Evolutionary conservation across 2,888 invertebrate genomes (phyloP), one percentile per base, ranked within the genome.

Genomic region (Glaucopsyche alexis): DNA sequence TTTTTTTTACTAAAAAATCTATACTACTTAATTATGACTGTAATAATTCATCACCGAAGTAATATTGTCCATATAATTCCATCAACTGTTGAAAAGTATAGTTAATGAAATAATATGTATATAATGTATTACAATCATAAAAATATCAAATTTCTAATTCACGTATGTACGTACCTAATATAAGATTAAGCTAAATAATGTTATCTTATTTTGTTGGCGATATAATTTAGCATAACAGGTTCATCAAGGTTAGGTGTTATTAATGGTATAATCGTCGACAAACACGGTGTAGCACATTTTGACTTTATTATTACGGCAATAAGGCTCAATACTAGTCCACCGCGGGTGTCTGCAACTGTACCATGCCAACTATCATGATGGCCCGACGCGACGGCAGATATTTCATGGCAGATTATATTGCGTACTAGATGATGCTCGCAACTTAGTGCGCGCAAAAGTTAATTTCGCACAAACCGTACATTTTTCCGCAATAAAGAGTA

Each of bases 181-280:
- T 66, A 49, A 65, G 47, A 72, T 49, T 66, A 47, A 40, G 72
- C 65, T 72, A 74, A 55, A 75, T 76, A 75, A 83, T 77, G 38
- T 72, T 64, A 77, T 83, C 81, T 85, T 87, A 87, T 87, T 86
- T 87, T 87, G 82, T 82, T 77, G 82, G 80, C 86, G 85, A 84
- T 88, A 83, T 85, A 74, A 78, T 83, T 88, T 91, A 85, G 80
- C 90, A 91, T 90, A 91, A 91, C 91, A 73, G 80, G 91, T 91
- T 90, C 76, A 80, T 83, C 88, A 89, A 91, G 90, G 89, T 87
- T 87, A 84, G 81, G 80, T 78, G 80, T 81, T 84, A 83, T 80
- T 81, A 81, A 77, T 82, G 77, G 80, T 81, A 84, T 80, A 80
- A 80, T 84, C 72, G 74, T 75, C 71, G 67, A 72, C 66, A 69